These are phyloP conservation scores for Riparia riparia DNA, from an alignment of 2,113 vertebrate genomes.

Conservation along the genomic window DNA sequence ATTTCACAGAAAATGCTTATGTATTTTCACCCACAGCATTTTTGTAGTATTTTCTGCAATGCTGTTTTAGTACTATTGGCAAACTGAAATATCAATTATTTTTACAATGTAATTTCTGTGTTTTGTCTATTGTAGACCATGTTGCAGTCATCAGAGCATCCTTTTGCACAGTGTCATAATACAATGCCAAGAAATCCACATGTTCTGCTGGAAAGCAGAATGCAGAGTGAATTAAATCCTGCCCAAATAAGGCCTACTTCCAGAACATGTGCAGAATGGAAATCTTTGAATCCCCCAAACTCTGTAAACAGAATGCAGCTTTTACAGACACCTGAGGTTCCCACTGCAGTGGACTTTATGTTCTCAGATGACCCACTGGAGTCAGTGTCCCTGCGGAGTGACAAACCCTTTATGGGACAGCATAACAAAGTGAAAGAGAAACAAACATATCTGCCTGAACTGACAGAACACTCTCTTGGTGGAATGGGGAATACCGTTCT, in stretches of 20 bases:
- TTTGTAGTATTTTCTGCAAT: not conserved
- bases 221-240: not conserved
- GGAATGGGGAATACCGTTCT: not conserved
- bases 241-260: not conserved
- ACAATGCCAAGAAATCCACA: not conserved
- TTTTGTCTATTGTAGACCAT: conserved; percentile 20
- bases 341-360: not conserved
- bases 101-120: not conserved
- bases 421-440: not conserved
- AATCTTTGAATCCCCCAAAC: not conserved
- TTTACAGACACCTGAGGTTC: not conserved
- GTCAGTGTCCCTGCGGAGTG: not conserved
- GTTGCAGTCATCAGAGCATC: conserved; percentile 4
- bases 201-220: not conserved
- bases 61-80: not conserved
- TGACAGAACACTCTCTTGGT: not conserved
- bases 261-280: not conserved
- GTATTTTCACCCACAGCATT: not conserved
- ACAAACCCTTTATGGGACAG: not conserved
- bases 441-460: not conserved
- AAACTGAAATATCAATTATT: not conserved
- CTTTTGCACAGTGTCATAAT: conserved; percentile 11
- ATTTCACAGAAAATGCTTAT: not conserved
- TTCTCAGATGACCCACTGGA: not conserved
- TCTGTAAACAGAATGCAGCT: not conserved